A percentile compares a stretch with the other conserved stretches of the same genome.
Conservation (phyloP, 2,113 vertebrate species). For the Macroglossus sobrinus region DNA sequence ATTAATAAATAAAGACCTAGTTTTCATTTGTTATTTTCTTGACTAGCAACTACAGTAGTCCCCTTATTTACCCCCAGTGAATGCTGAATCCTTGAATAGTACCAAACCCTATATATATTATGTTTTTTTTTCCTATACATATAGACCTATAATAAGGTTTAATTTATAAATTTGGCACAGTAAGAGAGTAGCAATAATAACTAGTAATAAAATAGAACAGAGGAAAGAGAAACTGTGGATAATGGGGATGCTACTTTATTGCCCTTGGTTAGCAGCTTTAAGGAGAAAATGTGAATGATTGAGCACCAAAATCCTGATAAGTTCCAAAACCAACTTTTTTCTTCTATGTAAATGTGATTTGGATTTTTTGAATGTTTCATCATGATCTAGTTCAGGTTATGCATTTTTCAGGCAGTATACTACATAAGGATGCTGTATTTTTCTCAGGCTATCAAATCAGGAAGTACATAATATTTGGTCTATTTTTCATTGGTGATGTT, state of each 20-base stretch:
- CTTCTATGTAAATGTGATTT: neutral
- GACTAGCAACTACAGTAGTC: neutral
- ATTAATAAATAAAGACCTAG: neutral
- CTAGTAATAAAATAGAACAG: too few relatives aligned
- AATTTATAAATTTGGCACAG: neutral
- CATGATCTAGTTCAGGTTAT: neutral
- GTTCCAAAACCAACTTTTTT: neutral
- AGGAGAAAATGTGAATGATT: neutral
- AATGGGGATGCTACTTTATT: neutral
- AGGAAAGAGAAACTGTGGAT: neutral
- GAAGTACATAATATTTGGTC: neutral
- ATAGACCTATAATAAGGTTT: neutral
- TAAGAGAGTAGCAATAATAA: too few relatives aligned
- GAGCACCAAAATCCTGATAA: neutral
- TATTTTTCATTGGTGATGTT: neutral
- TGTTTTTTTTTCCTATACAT: neutral
- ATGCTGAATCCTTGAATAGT: neutral
- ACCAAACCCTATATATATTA: neutral
- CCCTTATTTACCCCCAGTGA: neutral
- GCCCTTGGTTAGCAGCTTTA: neutral
- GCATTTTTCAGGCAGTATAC: neutral
- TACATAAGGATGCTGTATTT: neutral
- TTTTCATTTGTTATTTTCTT: neutral
- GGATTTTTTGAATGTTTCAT: neutral
- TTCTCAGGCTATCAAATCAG: neutral